A percentile compares a stretch with the other conserved stretches of the same genome.
phyloP scores from a whole-genome alignment of 2,888 invertebrate genomes.

The Camponotus fellah region DNA sequence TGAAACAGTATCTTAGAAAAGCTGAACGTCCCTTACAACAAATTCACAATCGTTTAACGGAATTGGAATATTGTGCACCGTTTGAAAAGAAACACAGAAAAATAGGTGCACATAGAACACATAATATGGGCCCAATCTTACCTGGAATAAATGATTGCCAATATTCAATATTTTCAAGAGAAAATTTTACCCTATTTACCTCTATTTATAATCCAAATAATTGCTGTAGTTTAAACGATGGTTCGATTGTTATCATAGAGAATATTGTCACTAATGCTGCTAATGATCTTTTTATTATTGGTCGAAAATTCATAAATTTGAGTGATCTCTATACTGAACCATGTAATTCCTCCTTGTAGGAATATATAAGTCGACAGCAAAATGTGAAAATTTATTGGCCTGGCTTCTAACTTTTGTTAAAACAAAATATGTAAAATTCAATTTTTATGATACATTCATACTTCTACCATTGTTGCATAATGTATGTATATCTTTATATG shows the following conservation, averaged over 20 bases:
- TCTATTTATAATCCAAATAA: not conserved
- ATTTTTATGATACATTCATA: not conserved
- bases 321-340: not conserved
- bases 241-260: not conserved
- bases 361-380: not conserved
- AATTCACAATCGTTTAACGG: not conserved
- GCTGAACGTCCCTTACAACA: not conserved
- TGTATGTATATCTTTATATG: not conserved
- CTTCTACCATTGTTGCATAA: constrained; percentile 15
- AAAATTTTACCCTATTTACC: not conserved
- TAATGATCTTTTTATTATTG: not conserved
- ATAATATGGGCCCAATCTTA: not conserved
- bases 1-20: not conserved
- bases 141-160: not conserved
- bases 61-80: not conserved
- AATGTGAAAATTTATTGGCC: not conserved
- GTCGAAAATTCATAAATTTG: not conserved
- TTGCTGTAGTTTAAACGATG: not conserved
- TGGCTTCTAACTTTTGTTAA: not conserved
- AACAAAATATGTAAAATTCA: not conserved
- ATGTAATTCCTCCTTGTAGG: not conserved
- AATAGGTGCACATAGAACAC: not conserved
- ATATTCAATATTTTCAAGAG: not conserved
- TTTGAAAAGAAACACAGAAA: not conserved
- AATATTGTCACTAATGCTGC: not conserved